Percentiles rank a stretch among this genome's conserved stretches.
phyloP scores from a whole-genome alignment of 92 coral and sea anemone genomes.

The Phenganax subtilis region DNA sequence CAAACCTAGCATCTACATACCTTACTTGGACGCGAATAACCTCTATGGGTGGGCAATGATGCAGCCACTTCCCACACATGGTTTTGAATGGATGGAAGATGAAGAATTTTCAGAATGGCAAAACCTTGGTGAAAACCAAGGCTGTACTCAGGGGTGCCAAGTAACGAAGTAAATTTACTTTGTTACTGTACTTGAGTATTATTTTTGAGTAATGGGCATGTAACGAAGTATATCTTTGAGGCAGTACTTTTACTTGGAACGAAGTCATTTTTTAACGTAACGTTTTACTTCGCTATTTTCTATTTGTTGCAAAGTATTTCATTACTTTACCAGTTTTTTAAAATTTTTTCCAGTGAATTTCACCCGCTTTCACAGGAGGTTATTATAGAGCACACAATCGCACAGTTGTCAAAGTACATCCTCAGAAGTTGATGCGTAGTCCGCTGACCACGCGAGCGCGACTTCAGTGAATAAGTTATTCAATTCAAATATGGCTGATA shows the following conservation, averaged over 20 bases:
- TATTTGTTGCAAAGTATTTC: constrained; percentile 23
- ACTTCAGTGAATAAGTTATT: neutral
- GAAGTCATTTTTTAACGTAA: constrained; percentile 16
- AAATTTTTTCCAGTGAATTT: neutral
- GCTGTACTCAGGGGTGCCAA: neutral
- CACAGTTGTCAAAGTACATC: neutral
- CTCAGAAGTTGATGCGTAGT: neutral
- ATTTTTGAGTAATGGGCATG: constrained; percentile 20
- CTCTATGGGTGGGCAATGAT: too few species aligned
- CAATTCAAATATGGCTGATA: constrained; percentile 4
- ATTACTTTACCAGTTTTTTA: constrained; percentile 14
- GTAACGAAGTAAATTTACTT: constrained; percentile 23
- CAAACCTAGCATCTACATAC: too few species aligned
- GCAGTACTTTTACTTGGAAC: constrained; percentile 18
- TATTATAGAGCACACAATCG: neutral
- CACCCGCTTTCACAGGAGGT: neutral
- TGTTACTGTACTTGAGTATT: constrained; percentile 15
- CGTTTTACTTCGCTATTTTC: constrained; percentile 32
- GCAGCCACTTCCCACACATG: too few species aligned
- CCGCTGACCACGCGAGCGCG: constrained; percentile 12
- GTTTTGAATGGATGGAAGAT: too few species aligned
- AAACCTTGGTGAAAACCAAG: too few species aligned
- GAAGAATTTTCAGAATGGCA: too few species aligned
- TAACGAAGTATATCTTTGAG: constrained; percentile 27
- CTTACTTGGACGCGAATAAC: too few species aligned